Base-by-base conservation (phyloP, 2,888 invertebrate species). In the Metalampra italica region DNA sequence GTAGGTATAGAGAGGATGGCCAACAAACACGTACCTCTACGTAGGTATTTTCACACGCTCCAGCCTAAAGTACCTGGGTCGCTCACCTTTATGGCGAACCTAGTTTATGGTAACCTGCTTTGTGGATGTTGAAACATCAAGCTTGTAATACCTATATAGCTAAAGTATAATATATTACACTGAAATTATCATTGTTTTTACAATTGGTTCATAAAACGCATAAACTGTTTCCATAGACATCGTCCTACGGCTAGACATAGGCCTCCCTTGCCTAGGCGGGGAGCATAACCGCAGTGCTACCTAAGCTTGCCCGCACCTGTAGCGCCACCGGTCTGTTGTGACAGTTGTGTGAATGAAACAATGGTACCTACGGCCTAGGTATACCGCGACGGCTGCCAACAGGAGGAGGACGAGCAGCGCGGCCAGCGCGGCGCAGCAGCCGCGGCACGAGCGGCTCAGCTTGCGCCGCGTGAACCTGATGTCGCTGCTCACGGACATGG, bases 391-490 rank as follows among this genome's bases (percentile, higher is more conserved):
- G 9, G 89, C 90, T 0, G 88, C 81, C 0, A 90, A 73, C 40
- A 97, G 91, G 30, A 96, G 91, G 56, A 96, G 92, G 54, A 96
- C 91, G 45, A 97, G 91, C 70, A 97, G 93, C 13, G 95, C 94
- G 32, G 96, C 95, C 52, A 96, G 91, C 50, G 97, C 94, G 65
- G 95, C 96, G 81, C 97, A 96, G 66, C 96, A 96, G 65, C 96
- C 96, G 70, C 95, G 93, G 78, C 96, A 95, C 60, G 96, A 95
- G 48, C 95, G 93, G 58, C 95, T 94, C 60, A 96, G 90, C 83
- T 96, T 96, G 67, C 94, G 92, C 47, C 95, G 91, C 12, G 96
- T 96, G 82, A 97, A 97, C 60, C 96, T 91, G 75, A 97, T 96
- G 82, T 97, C 96, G 65, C 96, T 96, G 90, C 96, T 95, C 59